Evolutionary conservation across 64 coral and sea anemone species (phyloP).

Genomic region (Acropora yongei): DNA sequence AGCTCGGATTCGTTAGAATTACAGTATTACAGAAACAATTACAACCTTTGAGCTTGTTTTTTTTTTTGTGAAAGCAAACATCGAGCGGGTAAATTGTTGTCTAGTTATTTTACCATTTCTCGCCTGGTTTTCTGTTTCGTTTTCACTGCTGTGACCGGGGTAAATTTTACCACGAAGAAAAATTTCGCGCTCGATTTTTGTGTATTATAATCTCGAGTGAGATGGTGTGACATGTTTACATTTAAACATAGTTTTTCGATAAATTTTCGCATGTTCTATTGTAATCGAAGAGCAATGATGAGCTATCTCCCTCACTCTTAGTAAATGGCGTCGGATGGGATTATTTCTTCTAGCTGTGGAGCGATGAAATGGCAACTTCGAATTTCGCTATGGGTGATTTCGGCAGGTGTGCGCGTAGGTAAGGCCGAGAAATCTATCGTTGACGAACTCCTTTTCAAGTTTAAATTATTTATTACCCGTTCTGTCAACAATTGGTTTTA

Average conservation of each 20-base stretch:
- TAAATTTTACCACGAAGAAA: not conserved
- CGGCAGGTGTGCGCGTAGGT: constrained; percentile 16
- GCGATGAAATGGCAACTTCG: constrained; percentile 42
- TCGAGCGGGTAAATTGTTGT: not conserved
- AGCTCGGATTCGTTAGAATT: not conserved
- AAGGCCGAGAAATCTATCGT: not conserved
- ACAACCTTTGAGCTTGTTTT: not conserved
- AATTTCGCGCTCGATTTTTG: not conserved
- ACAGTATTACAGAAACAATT: constrained; percentile 13
- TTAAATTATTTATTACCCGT: constrained; percentile 45
- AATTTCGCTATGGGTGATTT: not conserved
- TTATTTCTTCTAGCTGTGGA: not conserved
- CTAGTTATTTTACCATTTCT: not conserved
- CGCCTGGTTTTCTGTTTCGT: not conserved
- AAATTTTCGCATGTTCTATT: not conserved
- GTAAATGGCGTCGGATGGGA: not conserved
- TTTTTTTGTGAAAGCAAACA: not conserved
- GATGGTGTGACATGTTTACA: constrained; percentile 5
- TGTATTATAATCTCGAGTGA: not conserved
- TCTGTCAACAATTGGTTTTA: constrained; percentile 55
- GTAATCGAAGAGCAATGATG: not conserved
- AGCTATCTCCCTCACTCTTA: not conserved
- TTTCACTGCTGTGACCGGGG: no score
- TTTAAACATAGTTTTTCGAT: constrained; percentile 9
- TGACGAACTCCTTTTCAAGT: constrained; percentile 9